Conservation (phyloP, 64 coral and sea anemone genomes). For the Catalaphyllia jardinei region DNA sequence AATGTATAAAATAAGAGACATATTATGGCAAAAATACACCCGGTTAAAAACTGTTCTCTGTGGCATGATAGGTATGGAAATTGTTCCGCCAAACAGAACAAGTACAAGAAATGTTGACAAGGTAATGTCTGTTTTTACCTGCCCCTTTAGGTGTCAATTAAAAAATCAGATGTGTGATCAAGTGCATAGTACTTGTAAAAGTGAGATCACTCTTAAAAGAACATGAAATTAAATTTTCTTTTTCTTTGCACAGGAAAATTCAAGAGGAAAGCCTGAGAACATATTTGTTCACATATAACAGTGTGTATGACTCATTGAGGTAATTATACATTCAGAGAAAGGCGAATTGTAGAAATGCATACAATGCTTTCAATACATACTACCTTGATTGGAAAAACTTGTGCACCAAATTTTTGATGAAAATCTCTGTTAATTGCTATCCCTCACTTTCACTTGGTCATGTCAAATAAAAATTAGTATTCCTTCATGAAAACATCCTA, state of each 20-base stretch:
- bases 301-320: conserved; percentile 79
- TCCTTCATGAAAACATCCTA: not conserved
- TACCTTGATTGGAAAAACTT: not conserved
- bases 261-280: conserved; percentile 77
- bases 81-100: conserved; percentile 77
- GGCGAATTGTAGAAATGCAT: not conserved
- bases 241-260: conserved; percentile 54
- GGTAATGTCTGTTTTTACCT: conserved; percentile 34
- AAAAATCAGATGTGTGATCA: not conserved
- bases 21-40: too few species aligned
- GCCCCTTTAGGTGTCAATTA: not conserved
- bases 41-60: too few species aligned
- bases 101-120: conserved; percentile 92
- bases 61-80: conserved; percentile 85
- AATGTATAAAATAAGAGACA: too few species aligned
- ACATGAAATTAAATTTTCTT: not conserved
- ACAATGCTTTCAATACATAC: not conserved
- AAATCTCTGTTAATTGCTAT: not conserved
- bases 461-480: not conserved
- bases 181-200: too few species aligned
- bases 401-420: not conserved
- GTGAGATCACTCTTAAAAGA: too few species aligned
- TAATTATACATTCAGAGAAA: not conserved
- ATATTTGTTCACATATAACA: conserved; percentile 80
- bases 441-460: not conserved